Evolutionary conservation across 23 tunicate species (phyloP), one percentile per base, ranked within the genome.

Genomic region (Botrylloides violaceus): DNA sequence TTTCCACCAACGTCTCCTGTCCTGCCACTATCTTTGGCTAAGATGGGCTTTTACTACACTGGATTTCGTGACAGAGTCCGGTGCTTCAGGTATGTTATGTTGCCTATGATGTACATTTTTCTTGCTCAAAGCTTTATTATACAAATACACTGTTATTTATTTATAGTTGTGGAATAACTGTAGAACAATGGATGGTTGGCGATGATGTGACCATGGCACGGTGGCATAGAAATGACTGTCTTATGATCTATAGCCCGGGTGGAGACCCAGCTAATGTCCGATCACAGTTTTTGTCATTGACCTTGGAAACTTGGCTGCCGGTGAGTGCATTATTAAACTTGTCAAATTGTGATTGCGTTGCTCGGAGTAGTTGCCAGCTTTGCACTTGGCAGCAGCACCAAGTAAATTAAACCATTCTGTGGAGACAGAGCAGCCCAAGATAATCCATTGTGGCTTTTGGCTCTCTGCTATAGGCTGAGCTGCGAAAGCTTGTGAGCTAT

Each of bases 121-220:
- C n/a, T n/a, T n/a, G n/a, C n/a, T n/a, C n/a, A n/a, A n/a, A n/a
- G n/a, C n/a, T n/a, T n/a, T n/a, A n/a, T n/a, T n/a, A n/a, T n/a
- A n/a, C n/a, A n/a, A n/a, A n/a, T n/a, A n/a, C n/a, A n/a, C n/a
- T n/a, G n/a, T n/a, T n/a, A n/a, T n/a, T n/a, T n/a, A n/a, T n/a
- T n/a, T 2, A 22, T 48, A 79, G 83, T 50, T 84, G 92, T 73
- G 92, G 92, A 15, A 19, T 84, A 53, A 27, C 74, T 36, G 92
- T 78, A 5, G 83, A 77, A 31, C 32, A 65, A 21, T 77, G 81
- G 81, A 47, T 30, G 33, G 19, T 47, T 34, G 62, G 22, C 49
- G 81, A 77, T 65, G 81, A 77, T 39, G 76, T 37, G 7, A 34
- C 36, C 29, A n/a, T 32, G 33, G 33, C 23, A 38, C 31, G 61